A percentile compares a stretch with the other conserved stretches of the same genome.
phyloP scores from a whole-genome alignment of 2,888 invertebrate genomes.

The Papilio gigon region DNA sequence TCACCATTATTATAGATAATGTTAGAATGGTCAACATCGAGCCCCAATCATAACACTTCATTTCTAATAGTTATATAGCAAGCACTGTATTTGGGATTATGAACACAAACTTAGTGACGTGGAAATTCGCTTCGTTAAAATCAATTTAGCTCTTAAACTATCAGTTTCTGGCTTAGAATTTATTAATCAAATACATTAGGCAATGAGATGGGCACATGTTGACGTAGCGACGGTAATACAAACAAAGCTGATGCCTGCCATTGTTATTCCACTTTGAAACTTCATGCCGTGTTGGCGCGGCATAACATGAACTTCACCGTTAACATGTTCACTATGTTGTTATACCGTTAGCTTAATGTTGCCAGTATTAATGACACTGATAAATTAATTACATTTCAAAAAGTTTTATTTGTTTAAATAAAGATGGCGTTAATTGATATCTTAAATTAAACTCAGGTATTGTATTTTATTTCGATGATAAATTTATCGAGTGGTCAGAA shows the following conservation, averaged over 20 bases:
- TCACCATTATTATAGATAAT: too few relatives aligned
- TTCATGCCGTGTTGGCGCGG: slow-evolving; percentile 6
- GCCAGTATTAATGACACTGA: background rate
- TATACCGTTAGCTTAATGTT: slow-evolving; percentile 1
- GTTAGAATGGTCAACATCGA: too few relatives aligned
- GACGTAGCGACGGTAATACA: slow-evolving; percentile 5
- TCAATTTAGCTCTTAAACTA: background rate
- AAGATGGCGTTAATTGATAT: slow-evolving; percentile 13
- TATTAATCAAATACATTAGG: slow-evolving; percentile 20
- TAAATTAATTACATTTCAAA: background rate
- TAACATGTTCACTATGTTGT: slow-evolving; percentile 20
- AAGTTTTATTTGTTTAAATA: background rate
- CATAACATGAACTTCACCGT: slow-evolving; percentile 12
- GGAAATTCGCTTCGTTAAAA: background rate
- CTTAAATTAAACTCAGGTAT: background rate
- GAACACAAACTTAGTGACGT: too few relatives aligned
- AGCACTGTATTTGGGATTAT: too few relatives aligned
- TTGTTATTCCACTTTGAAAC: slow-evolving; percentile 16
- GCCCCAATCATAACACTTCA: too few relatives aligned
- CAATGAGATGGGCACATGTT: slow-evolving; percentile 11
- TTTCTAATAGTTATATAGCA: too few relatives aligned
- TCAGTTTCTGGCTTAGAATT: background rate
- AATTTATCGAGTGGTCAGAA: background rate
- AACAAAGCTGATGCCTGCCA: slow-evolving; percentile 10
- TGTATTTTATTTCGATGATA: background rate